A percentile compares a stretch with the other conserved stretches of the same genome.
These are phyloP conservation scores for Candidula unifasciata DNA, from an alignment of 2,888 invertebrate genomes.

Conservation along the genomic window DNA sequence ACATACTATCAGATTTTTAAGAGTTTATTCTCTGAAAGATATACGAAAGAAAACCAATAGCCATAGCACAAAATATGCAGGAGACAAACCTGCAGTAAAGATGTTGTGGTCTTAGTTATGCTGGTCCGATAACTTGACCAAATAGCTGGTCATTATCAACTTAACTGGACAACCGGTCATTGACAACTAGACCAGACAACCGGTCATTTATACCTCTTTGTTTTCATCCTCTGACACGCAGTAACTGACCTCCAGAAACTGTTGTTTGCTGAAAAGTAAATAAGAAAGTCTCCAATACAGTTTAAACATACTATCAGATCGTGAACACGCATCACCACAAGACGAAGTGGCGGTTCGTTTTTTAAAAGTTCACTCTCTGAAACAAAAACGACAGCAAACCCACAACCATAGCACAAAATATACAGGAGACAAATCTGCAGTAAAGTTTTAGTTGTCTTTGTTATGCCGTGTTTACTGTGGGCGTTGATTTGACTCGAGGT, in stretches of 20 bases:
- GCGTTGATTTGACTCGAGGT: background rate
- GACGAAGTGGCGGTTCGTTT: background rate
- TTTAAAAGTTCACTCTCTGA: background rate
- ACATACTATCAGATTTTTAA: background rate
- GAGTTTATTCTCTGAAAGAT: no score
- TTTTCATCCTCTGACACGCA: no score
- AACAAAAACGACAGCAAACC: background rate
- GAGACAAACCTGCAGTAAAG: background rate
- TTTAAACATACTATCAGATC: background rate
- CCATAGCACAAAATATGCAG: background rate
- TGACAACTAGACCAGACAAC: no score
- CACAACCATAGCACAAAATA: background rate
- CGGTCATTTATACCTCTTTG: no score
- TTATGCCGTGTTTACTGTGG: background rate
- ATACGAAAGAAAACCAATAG: background rate
- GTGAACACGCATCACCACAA: background rate
- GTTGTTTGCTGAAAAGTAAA: background rate
- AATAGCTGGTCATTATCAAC: no score
- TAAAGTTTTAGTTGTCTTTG: slow-evolving; percentile 28
- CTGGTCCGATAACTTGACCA: no score
- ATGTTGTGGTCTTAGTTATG: slow-evolving; percentile 10
- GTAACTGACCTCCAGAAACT: background rate
- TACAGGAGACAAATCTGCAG: background rate
- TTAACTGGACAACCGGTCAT: no score
- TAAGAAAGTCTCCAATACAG: no score